Evolutionary conservation across 1,140 invertebrate genomes (phyloP), one percentile per base, ranked within the genome.

Genomic region (Papilio glaucus): DNA sequence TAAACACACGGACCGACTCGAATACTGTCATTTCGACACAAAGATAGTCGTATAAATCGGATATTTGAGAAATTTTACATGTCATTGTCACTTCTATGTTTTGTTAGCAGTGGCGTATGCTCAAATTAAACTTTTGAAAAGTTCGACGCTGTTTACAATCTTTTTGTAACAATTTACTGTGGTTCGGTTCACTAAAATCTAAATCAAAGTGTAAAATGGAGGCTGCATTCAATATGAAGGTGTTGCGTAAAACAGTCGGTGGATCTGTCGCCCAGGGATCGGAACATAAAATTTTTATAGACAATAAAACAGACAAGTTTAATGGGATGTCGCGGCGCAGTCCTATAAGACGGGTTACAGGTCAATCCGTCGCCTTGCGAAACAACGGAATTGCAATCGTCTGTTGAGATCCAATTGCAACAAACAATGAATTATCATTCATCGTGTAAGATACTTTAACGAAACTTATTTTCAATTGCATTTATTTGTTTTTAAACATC

Each of bases 61-160:
- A 86, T 83, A 82, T 86, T 87, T 86, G 86, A 87, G 86, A 89
- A 88, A 91, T 91, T 88, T 88, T 89, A 90, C 87, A 89, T 83
- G 77, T 86, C 85, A 85, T 82, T 85, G 87, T 88, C 85, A 88
- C 77, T 86, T 82, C 87, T 87, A 87, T 85, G 81, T 82, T 83
- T 68, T 70, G 81, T 81, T 75, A 77, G 72, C 74, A 78, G 71
- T 77, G 80, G 78, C 82, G 82, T 87, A 86, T 86, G 85, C 83
- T 88, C 86, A 81, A 84, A 79, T 80, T 88, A 81, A 86, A 45
- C 60, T 79, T 74, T 77, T 80, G 80, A 88, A 86, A 82, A 78
- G 77, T 73, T 84, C 75, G n/a, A n/a, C n/a, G 81, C 85, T 73
- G 82, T 88, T 84, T 88, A 89, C 83, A 80, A 78, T 76, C 79